Evolutionary conservation across 1,140 invertebrate species (phyloP).

Genomic region (Euwallacea similis): DNA sequence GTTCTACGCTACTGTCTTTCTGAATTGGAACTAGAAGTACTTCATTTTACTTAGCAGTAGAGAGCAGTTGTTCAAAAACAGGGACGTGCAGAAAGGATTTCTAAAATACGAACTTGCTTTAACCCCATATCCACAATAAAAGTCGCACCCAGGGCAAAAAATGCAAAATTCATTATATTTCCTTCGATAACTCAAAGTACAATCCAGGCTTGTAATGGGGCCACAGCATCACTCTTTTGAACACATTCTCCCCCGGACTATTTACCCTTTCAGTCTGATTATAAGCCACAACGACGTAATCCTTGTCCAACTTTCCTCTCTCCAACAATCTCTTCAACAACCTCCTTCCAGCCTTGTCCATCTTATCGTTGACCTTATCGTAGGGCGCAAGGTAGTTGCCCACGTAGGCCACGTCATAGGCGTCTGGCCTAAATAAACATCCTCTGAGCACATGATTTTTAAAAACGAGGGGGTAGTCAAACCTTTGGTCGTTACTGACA

Average conservation of each 20-base stretch:
- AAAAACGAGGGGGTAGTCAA: not conserved
- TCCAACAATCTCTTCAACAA: constrained; percentile 51
- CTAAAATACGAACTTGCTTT: too few species aligned
- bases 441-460: constrained; percentile 4
- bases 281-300: constrained; percentile 54
- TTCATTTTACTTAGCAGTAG: too few species aligned
- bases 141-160: too few species aligned
- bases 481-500: constrained; percentile 22
- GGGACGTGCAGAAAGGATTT: too few species aligned
- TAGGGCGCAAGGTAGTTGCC: constrained; percentile 52
- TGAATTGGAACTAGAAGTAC: too few species aligned
- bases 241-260: constrained; percentile 49
- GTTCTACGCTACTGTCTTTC: too few species aligned
- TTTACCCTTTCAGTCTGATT: constrained; percentile 52
- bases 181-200: not conserved
- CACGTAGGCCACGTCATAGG: constrained; percentile 56
- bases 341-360: constrained; percentile 51
- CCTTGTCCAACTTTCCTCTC: constrained; percentile 43
- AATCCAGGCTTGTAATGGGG: constrained; percentile 37
- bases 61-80: too few species aligned
- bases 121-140: too few species aligned
- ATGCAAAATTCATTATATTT: too few species aligned
- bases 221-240: constrained; percentile 43
- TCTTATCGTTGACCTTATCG: constrained; percentile 48
- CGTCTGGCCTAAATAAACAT: constrained; percentile 54